These are phyloP conservation scores for Spatulosminthurus flaviceps DNA, from an alignment of 2,888 invertebrate species.

Conservation along the genomic window DNA sequence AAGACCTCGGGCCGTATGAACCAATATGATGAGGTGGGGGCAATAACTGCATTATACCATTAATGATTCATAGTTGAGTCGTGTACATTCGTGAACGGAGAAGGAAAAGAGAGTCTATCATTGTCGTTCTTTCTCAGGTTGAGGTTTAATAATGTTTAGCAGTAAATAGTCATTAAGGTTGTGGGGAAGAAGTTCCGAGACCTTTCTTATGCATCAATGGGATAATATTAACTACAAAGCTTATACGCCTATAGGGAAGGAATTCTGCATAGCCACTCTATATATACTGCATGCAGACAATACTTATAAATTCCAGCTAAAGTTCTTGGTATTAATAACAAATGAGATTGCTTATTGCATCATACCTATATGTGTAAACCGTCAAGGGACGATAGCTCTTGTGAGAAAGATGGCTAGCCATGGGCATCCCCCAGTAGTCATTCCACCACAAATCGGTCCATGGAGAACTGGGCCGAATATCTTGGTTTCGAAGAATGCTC, in stretches of 20 bases:
- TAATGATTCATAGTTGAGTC: slow-evolving; percentile 20
- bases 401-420: slow-evolving; percentile 82
- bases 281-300: neutral
- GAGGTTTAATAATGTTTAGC: slow-evolving; percentile 1
- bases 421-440: slow-evolving; percentile 91
- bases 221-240: neutral
- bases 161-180: slow-evolving; percentile 23
- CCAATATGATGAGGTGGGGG: neutral
- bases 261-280: no score
- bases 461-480: slow-evolving; percentile 76
- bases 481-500: slow-evolving; percentile 81
- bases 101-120: neutral
- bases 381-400: slow-evolving; percentile 88
- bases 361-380: slow-evolving; percentile 82
- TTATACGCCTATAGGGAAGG: no score
- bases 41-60: neutral
- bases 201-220: neutral
- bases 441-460: slow-evolving; percentile 75
- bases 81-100: neutral
- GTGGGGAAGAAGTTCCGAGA: neutral
- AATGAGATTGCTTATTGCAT: slow-evolving; percentile 30
- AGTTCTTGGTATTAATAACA: neutral
- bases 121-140: slow-evolving; percentile 21
- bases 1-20: neutral
- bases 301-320: no score